Conservation (phyloP, 2,113 vertebrate species). For the Osmerus eperlanus region DNA sequence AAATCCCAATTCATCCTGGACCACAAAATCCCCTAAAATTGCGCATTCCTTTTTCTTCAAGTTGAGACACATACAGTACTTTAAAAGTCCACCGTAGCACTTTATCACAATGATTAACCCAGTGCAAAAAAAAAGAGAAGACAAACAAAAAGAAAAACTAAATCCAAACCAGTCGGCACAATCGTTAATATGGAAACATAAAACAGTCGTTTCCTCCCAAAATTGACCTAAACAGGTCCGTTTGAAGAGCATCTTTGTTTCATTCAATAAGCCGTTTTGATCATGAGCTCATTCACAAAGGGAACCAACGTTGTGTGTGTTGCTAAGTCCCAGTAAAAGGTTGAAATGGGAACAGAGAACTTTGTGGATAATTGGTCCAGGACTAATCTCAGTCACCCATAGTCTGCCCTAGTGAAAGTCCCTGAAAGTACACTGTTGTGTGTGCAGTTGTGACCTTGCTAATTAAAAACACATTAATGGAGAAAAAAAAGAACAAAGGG, state of each 20-base stretch:
- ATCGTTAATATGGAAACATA: slow-evolving; percentile 15
- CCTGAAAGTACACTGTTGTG: no score
- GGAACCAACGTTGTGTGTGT: slow-evolving; percentile 1
- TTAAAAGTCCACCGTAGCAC: slow-evolving; percentile 25
- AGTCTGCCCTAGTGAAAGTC: no score
- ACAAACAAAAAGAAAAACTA: slow-evolving; percentile 8
- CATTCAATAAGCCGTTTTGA: not conserved
- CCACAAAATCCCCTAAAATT: slow-evolving; percentile 4
- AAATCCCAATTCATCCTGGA: slow-evolving; percentile 30
- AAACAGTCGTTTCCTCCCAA: slow-evolving; percentile 15
- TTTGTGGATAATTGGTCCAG: no score
- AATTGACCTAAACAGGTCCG: not conserved
- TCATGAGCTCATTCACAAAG: slow-evolving; percentile 3
- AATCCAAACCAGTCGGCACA: slow-evolving; percentile 21
- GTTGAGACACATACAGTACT: slow-evolving; percentile 10
- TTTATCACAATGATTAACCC: slow-evolving; percentile 17
- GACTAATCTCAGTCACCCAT: no score
- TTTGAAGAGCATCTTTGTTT: not conserved
- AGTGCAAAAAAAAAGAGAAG: slow-evolving; percentile 22
- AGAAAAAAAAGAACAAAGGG: not conserved
- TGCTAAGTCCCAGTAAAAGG: slow-evolving; percentile 8
- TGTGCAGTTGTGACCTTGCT: no score
- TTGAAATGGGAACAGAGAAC: not conserved
- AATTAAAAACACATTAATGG: not conserved
- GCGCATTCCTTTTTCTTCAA: slow-evolving; percentile 23